Percentiles rank a stretch among this genome's conserved stretches.
These are phyloP conservation scores for Azorinus chamasolen DNA, from an alignment of 2,888 invertebrate species.

Conservation along the genomic window DNA sequence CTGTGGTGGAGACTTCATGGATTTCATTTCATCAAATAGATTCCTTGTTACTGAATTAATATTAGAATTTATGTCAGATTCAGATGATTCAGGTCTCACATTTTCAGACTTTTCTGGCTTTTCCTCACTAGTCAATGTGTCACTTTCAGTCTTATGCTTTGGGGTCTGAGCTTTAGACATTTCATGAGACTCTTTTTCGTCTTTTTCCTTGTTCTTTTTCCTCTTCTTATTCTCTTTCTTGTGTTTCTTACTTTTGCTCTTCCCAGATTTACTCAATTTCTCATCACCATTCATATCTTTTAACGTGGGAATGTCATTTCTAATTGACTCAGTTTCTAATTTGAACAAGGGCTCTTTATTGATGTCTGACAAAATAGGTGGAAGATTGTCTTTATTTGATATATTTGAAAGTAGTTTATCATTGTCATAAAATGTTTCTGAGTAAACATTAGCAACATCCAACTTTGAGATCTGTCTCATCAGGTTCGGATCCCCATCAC, in stretches of 20 bases:
- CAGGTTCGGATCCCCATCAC: constrained; percentile 36
- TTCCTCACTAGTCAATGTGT: constrained; percentile 1
- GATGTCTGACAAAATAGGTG: constrained; percentile 48
- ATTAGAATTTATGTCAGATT: constrained; percentile 31
- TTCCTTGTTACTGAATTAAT: constrained; percentile 50
- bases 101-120: constrained; percentile 41
- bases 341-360: constrained; percentile 51
- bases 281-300: constrained; percentile 43
- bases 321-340: constrained; percentile 46
- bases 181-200: constrained; percentile 48
- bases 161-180: constrained; percentile 15
- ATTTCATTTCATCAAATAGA: constrained; percentile 57
- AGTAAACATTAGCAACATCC: constrained; percentile 56
- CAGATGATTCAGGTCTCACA: constrained; percentile 33
- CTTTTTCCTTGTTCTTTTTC: constrained; percentile 63
- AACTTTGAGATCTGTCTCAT: constrained; percentile 39
- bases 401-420: constrained; percentile 51
- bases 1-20: constrained; percentile 47
- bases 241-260: constrained; percentile 64
- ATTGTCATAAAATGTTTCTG: constrained; percentile 56
- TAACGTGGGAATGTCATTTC: constrained; percentile 49
- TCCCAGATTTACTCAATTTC: constrained; percentile 48
- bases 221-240: constrained; percentile 63
- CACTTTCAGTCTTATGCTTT: constrained; percentile 6
- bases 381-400: constrained; percentile 60